Percentiles rank a stretch among this genome's conserved stretches.
Conservation (phyloP, 1,140 invertebrate genomes). For the Nasonia vitripennis region DNA sequence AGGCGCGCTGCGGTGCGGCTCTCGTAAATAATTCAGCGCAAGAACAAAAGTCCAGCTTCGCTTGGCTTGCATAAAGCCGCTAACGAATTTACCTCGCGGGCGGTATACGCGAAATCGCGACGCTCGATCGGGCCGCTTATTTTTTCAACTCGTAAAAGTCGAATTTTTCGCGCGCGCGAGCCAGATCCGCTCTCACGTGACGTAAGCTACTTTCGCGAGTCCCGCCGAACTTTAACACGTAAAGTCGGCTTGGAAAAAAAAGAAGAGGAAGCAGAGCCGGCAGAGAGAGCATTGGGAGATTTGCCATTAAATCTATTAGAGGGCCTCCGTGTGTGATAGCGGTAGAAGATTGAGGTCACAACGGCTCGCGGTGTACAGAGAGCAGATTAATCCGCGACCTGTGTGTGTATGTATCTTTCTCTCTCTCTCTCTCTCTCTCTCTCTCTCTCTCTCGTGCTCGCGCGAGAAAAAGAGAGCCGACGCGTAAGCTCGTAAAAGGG, state of each 20-base stretch:
- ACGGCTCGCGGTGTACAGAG: conserved; percentile 15
- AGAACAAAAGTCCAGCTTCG: not conserved
- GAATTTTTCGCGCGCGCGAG: not conserved
- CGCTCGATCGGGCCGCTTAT: conserved; percentile 7
- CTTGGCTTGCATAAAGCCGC: not conserved
- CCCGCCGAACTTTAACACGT: conserved; percentile 11
- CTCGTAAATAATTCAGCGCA: not conserved
- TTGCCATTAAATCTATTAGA: conserved; percentile 36
- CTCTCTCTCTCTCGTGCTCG: not conserved
- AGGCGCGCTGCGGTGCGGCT: too few species aligned
- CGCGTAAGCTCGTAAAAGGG: not conserved
- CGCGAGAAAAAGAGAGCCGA: not conserved
- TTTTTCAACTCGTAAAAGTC: conserved; percentile 23
- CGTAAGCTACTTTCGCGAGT: conserved; percentile 12
- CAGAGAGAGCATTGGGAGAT: conserved; percentile 4
- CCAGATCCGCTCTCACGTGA: not conserved
- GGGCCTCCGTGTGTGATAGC: not conserved
- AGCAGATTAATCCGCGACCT: conserved; percentile 11
- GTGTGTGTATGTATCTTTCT: not conserved
- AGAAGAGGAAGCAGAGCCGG: not conserved
- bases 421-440: not conserved
- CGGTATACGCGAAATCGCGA: not conserved
- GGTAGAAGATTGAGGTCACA: conserved; percentile 32
- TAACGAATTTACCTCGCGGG: not conserved
- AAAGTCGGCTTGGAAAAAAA: not conserved